phyloP scores from a whole-genome alignment of 2,888 invertebrate species.

The Eristalis pertinax region DNA sequence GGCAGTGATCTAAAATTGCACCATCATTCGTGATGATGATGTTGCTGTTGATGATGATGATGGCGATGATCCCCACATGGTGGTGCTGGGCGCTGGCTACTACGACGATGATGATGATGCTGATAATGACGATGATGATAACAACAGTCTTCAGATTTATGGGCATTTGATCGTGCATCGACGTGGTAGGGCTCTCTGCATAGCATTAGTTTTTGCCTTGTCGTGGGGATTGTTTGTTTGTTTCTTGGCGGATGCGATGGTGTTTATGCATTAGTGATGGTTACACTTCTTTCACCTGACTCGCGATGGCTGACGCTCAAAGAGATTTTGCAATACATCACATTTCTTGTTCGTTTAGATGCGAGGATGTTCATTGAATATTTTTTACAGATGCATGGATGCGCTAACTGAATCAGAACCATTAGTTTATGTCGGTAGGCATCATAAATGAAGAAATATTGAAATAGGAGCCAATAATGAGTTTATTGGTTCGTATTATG shows the following conservation, averaged over 20 bases:
- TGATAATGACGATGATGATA: slow-evolving; percentile 65
- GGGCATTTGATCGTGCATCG: slow-evolving; percentile 67
- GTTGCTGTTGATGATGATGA: slow-evolving; percentile 29
- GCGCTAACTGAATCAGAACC: neutral
- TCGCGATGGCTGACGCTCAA: slow-evolving; percentile 27
- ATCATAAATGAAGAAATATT: neutral
- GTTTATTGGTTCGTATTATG: too few species aligned
- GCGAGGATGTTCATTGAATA: neutral
- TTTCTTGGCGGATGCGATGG: slow-evolving; percentile 11
- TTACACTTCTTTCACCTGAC: slow-evolving; percentile 52
- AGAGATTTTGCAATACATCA: slow-evolving; percentile 23
- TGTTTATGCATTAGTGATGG: slow-evolving; percentile 59
- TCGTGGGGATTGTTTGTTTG: slow-evolving; percentile 40
- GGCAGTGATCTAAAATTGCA: slow-evolving; percentile 61
- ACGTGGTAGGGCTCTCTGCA: slow-evolving; percentile 63
- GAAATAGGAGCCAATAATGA: too few species aligned
- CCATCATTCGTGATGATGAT: slow-evolving; percentile 50
- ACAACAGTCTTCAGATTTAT: slow-evolving; percentile 70
- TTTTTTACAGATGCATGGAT: neutral
- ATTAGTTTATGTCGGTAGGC: neutral
- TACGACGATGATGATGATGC: slow-evolving; percentile 19
- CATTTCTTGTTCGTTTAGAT: neutral
- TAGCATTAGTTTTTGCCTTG: slow-evolving; percentile 38
- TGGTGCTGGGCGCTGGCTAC: neutral
- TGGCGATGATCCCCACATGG: slow-evolving; percentile 31